Evolutionary conservation across 2,888 invertebrate species (phyloP), one percentile per base, ranked within the genome.

Genomic region (Colostygia pectinataria): DNA sequence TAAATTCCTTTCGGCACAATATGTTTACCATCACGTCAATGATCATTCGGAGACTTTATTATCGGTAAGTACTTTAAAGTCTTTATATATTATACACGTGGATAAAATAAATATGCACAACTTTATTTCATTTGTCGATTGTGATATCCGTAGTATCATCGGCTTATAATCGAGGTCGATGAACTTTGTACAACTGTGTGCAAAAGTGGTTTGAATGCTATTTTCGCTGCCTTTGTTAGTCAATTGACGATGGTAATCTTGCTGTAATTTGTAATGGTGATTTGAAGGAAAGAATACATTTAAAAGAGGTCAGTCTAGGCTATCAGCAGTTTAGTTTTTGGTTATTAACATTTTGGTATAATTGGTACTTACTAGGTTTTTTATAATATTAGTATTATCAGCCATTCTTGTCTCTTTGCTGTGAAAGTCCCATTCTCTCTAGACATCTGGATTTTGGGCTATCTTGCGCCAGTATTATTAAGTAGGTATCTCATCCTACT

Each of bases 91-190:
- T 77, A 71, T 78, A 80, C 72, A 65, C 63, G 53, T 66, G 64
- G 45, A 66, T 67, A 62, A 70, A 69, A 85, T 84, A 80, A 79
- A 82, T 80, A 89, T 89, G 87, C 87, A 81, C 88, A 87, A 83
- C 71, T 72, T 63, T 72, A 74, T 79, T 75, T 64, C 71, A 78
- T 72, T 68, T 77, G 75, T 79, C 68, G 59, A 77, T 70, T 66
- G 76, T 67, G 60, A 68, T 74, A 75, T 73, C 77, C 68, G 75
- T 68, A 33, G 23, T 33, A 75, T 80, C 73, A 77, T 77, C 71
- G 61, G 68, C 73, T 72, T 71, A 74, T 78, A 74, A 77, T 61
- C 55, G 67, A 66, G 83, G 78, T 75, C 80, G 68, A 61, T 74
- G 84, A 85, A 80, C 85, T 69, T 62, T 60, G 76, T 80, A 80